Percentiles rank a stretch among this genome's conserved stretches.
Evolutionary conservation across 2,113 vertebrate species (phyloP).

Genomic region (Lanius collurio): DNA sequence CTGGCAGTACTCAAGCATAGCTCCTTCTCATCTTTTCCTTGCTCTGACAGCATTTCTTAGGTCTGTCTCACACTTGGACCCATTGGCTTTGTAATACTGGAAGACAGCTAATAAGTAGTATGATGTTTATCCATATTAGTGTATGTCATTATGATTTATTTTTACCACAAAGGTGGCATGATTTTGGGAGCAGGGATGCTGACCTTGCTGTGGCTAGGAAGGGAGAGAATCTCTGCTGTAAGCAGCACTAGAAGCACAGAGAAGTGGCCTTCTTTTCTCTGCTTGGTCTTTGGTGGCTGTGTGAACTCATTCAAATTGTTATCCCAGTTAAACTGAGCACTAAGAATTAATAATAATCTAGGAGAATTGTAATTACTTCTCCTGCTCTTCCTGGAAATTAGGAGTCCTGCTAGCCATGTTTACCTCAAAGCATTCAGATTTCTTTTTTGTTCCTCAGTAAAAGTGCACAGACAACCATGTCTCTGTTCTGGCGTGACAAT

Average conservation of each 20-base stretch:
- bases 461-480: background rate
- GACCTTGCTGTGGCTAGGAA: background rate
- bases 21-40: background rate
- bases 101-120: background rate
- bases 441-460: background rate
- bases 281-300: background rate
- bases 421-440: background rate
- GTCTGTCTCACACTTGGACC: background rate
- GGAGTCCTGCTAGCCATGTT: background rate
- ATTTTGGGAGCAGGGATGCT: background rate
- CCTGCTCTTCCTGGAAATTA: background rate
- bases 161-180: background rate
- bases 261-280: background rate
- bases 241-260: background rate
- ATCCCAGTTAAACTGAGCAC: background rate
- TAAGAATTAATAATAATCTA: background rate
- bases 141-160: background rate
- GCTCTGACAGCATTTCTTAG: background rate
- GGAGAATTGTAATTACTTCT: background rate
- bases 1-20: background rate
- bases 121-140: background rate
- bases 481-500: background rate
- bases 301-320: background rate
- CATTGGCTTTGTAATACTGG: background rate
- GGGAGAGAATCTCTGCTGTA: background rate